Percentiles rank a stretch among this genome's conserved stretches.
Conservation (phyloP, 1,140 invertebrate genomes). For the Streblospio benedicti region DNA sequence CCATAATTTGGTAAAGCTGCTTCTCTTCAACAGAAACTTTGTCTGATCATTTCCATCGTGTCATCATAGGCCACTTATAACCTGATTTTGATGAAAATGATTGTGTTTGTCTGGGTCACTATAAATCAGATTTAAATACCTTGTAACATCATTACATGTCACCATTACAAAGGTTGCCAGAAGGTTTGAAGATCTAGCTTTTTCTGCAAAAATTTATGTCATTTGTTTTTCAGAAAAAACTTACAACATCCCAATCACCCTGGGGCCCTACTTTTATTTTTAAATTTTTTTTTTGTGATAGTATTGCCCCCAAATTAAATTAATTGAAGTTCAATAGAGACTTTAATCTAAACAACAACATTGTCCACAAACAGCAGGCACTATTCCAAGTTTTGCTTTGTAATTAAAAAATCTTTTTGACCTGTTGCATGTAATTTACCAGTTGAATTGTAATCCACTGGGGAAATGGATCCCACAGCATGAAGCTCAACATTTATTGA, state of each 20-base stretch:
- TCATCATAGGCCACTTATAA: neutral
- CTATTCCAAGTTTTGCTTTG: no score
- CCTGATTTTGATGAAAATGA: neutral
- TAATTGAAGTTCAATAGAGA: neutral
- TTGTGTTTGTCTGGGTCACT: neutral
- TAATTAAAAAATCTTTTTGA: no score
- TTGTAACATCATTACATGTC: neutral
- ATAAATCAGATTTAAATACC: neutral
- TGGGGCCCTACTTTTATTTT: neutral
- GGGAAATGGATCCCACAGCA: no score
- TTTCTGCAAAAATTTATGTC: neutral
- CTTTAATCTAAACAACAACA: neutral
- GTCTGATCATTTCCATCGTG: neutral
- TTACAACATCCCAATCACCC: neutral
- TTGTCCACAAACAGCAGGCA: no score
- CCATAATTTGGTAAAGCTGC: conserved; percentile 96
- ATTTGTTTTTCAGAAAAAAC: neutral
- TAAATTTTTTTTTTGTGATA: neutral
- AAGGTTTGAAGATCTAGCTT: neutral
- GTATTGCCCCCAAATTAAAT: neutral
- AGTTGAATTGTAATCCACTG: no score
- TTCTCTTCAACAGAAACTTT: conserved; percentile 59
- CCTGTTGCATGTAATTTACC: no score
- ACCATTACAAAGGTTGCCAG: no score
- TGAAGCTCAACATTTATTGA: no score